Conservation (phyloP, 2,113 vertebrate genomes). For the Merops nubicus region DNA sequence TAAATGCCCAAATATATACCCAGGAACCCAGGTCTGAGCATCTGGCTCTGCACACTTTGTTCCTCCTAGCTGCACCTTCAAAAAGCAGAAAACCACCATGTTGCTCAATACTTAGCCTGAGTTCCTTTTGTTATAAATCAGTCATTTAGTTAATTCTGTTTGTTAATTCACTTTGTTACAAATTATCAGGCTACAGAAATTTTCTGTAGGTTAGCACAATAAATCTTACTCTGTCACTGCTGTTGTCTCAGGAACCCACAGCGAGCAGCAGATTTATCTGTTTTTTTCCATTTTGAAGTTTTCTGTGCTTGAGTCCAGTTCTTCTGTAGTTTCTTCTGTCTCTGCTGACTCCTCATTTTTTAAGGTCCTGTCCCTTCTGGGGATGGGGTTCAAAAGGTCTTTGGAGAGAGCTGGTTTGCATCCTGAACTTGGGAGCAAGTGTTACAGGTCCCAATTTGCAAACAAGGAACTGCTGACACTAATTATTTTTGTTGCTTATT, state of each 20-base stretch:
- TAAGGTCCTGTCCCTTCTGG: background rate
- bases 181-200: background rate
- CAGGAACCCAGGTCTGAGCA: background rate
- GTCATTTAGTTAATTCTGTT: background rate
- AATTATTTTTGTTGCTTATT: constrained; percentile 4
- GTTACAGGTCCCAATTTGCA: background rate
- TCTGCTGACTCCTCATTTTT: background rate
- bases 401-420: background rate
- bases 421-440: background rate
- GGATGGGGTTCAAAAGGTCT: background rate
- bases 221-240: background rate
- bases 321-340: background rate
- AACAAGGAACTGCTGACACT: background rate
- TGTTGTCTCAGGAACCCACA: background rate
- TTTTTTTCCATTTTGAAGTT: background rate
- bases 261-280: background rate
- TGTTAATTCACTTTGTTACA: background rate
- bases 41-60: background rate
- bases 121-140: background rate
- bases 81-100: background rate
- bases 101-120: background rate
- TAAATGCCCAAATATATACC: background rate
- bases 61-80: background rate
- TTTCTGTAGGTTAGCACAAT: background rate
- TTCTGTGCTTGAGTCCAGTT: background rate